Conservation (phyloP, 1,140 invertebrate genomes). For the Cherax destructor region DNA sequence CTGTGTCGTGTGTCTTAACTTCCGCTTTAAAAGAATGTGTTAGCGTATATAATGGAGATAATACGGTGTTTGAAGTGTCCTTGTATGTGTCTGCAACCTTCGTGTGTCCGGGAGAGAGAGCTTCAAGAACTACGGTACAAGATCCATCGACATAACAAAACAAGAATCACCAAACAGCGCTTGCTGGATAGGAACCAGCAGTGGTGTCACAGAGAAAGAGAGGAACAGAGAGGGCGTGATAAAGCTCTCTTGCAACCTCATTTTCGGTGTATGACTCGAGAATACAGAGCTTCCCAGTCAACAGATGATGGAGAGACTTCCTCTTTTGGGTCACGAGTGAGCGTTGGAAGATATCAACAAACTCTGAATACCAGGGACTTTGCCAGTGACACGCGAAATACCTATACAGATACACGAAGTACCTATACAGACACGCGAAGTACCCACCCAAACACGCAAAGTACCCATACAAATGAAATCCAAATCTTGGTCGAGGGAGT, state of each 20-base stretch:
- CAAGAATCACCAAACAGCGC: background rate
- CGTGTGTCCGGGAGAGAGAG: conserved; percentile 6
- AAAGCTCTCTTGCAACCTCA: conserved; percentile 6
- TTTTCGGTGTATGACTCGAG: background rate
- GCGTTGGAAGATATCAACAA: background rate
- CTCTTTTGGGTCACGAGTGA: background rate
- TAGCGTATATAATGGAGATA: conserved; percentile 4
- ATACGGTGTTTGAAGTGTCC: conserved; percentile 3
- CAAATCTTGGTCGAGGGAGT: background rate
- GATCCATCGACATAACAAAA: conserved; percentile 15
- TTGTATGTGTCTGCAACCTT: conserved; percentile 29
- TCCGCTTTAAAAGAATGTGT: no score
- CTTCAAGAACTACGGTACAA: conserved; percentile 32
- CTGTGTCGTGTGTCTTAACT: no score
- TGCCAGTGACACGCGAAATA: background rate
- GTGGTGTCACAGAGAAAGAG: background rate
- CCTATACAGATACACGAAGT: no score
- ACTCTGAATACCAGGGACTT: background rate
- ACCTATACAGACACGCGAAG: no score
- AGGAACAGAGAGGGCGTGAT: conserved; percentile 14
- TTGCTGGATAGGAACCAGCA: conserved; percentile 10
- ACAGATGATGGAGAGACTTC: conserved; percentile 15
- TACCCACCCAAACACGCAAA: no score
- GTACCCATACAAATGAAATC: background rate
- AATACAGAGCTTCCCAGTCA: conserved; percentile 1